Conservation (phyloP, 64 coral and sea anemone genomes). For the Hydrozoanthus tunicans region DNA sequence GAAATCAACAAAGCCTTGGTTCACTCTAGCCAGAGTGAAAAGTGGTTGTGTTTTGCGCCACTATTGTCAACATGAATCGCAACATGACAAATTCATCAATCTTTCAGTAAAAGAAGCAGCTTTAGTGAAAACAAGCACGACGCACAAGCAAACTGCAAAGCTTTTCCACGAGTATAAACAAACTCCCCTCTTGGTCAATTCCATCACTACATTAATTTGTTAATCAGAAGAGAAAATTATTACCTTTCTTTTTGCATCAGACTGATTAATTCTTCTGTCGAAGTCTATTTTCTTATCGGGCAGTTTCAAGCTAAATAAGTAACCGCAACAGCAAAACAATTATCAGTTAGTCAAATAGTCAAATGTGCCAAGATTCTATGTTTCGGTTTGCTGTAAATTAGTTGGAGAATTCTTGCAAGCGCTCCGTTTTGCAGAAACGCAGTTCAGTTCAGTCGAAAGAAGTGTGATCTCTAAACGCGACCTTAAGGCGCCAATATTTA, state of each 20-base stretch:
- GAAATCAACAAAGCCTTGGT: slow-evolving; percentile 14
- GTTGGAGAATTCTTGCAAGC: neutral
- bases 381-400: slow-evolving; percentile 1
- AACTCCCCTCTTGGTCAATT: neutral
- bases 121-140: neutral
- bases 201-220: slow-evolving; percentile 42
- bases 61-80: slow-evolving; percentile 29
- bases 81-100: slow-evolving; percentile 47
- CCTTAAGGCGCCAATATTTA: neutral
- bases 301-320: neutral
- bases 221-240: slow-evolving; percentile 41
- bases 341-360: slow-evolving; percentile 1
- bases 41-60: slow-evolving; percentile 11
- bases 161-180: neutral
- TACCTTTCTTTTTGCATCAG: slow-evolving; percentile 49
- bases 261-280: slow-evolving; percentile 46
- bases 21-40: neutral
- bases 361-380: neutral
- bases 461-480: neutral
- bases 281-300: slow-evolving; percentile 38
- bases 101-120: slow-evolving; percentile 6
- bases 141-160: neutral
- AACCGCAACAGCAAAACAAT: neutral
- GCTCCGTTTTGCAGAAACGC: neutral
- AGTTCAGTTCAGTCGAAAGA: neutral